phyloP scores from a whole-genome alignment of 2,797 vertebrate genomes.

The Onychomys leucogaster region DNA sequence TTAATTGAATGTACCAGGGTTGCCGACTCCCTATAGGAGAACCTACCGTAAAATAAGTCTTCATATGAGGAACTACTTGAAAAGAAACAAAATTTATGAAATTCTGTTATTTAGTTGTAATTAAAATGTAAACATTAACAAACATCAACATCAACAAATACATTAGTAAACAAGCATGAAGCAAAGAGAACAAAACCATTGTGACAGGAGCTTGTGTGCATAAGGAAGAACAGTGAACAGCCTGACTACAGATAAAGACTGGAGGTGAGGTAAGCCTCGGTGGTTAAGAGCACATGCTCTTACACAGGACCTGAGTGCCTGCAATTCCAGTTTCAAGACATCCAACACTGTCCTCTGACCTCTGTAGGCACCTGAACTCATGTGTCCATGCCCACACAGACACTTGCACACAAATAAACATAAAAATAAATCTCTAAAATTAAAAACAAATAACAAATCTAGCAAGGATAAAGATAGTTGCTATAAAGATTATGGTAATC shows the following conservation, averaged over 20 bases:
- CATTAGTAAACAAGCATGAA: background rate
- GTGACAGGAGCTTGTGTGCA: too few relatives aligned
- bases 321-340: too few relatives aligned
- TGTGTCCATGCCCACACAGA: background rate
- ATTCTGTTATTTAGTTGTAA: background rate
- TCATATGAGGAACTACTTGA: background rate
- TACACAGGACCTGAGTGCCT: background rate
- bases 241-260: background rate
- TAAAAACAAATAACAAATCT: background rate
- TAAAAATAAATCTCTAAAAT: background rate
- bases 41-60: background rate
- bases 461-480: slow-evolving; percentile 7
- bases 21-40: too few relatives aligned
- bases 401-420: background rate
- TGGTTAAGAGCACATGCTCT: background rate
- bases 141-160: slow-evolving; percentile 27
- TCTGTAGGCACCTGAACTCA: background rate
- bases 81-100: slow-evolving; percentile 6
- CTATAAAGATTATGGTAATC: background rate
- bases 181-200: background rate
- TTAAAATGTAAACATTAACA: background rate
- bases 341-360: too few relatives aligned
- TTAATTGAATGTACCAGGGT: too few relatives aligned
- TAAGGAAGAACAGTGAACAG: background rate
- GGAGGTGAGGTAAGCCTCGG: background rate